These are phyloP conservation scores for Sinosuthora webbiana DNA, from an alignment of 2,113 vertebrate genomes.

Conservation along the genomic window DNA sequence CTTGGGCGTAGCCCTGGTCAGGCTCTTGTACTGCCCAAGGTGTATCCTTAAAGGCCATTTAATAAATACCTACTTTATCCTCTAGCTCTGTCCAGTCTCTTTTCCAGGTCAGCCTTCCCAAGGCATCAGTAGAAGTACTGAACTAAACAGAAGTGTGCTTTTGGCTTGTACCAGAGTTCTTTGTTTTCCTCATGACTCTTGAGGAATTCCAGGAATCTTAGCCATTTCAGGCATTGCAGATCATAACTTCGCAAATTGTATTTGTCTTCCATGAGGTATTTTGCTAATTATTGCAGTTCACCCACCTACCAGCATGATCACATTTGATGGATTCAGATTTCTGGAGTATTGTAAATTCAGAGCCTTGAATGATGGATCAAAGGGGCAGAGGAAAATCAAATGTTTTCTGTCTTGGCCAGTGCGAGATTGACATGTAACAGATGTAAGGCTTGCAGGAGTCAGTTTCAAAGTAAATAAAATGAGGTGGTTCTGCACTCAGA, in stretches of 20 bases:
- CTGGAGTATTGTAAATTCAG: background rate
- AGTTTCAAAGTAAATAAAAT: conserved; percentile 7
- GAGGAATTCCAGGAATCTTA: background rate
- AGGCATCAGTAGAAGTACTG: background rate
- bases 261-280: background rate
- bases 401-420: background rate
- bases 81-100: no score
- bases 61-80: no score
- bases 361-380: background rate
- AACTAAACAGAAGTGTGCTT: background rate
- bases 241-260: background rate
- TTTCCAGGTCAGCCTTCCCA: no score
- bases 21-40: no score
- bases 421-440: background rate
- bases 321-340: background rate
- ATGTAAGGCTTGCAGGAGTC: background rate
- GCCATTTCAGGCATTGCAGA: background rate
- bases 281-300: background rate
- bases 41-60: no score
- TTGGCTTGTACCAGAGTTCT: background rate
- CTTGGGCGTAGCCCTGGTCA: no score
- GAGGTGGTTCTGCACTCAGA: background rate
- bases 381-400: background rate
- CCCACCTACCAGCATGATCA: background rate
- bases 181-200: background rate